Conservation (phyloP, 1,140 invertebrate species). For the Augochlora pura region DNA sequence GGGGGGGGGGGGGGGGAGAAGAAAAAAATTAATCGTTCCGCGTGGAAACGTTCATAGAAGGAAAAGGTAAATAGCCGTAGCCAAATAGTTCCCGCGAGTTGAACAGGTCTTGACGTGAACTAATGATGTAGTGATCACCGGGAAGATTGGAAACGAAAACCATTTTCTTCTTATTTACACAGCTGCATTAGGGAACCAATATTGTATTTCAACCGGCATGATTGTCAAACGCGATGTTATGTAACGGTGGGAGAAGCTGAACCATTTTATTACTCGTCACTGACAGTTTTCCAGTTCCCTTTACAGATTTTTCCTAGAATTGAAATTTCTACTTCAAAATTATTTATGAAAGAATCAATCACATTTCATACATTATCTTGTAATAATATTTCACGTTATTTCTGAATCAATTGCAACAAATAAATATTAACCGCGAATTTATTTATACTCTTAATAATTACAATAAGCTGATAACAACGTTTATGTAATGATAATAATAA, state of each 20-base stretch:
- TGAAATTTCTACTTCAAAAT: too few species aligned
- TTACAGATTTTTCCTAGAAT: too few species aligned
- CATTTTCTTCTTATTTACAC: conserved; percentile 29
- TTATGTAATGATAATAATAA: too few species aligned
- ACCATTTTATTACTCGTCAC: neutral
- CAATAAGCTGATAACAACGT: too few species aligned
- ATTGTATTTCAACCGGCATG: neutral
- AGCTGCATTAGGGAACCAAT: neutral
- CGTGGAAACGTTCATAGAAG: conserved; percentile 33
- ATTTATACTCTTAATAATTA: too few species aligned
- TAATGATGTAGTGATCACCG: conserved; percentile 44
- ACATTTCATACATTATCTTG: too few species aligned
- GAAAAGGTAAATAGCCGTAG: conserved; percentile 54
- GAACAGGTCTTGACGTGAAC: conserved; percentile 47
- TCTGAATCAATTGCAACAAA: too few species aligned
- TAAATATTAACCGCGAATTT: too few species aligned
- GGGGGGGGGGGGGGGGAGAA: too few species aligned
- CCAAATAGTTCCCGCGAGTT: conserved; percentile 52
- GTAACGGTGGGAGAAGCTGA: neutral
- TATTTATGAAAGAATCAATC: too few species aligned
- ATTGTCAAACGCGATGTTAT: neutral
- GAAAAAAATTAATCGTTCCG: conserved; percentile 48
- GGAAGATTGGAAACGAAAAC: conserved; percentile 35
- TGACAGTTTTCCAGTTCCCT: too few species aligned
- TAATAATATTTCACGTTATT: too few species aligned